Evolutionary conservation across 2,797 vertebrate genomes (phyloP), one percentile per base, ranked within the genome.

Genomic region (Chelon labrosus): DNA sequence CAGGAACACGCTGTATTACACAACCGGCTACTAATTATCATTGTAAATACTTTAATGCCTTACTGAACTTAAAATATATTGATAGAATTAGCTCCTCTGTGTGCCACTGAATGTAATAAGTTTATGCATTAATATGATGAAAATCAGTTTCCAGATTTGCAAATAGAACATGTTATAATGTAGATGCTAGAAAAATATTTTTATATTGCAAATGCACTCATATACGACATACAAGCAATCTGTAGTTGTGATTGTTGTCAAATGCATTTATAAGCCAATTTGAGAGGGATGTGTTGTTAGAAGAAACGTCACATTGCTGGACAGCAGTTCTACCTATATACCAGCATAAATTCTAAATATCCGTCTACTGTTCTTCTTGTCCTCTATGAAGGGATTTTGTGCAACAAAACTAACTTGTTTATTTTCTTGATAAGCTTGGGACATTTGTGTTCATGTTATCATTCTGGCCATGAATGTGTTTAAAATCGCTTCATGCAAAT

Each of bases 41-140:
- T 20, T 73, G 53, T 83, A 68, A 71, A 82, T 74, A 53, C 35
- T 73, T 51, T 17, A 74, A 85, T 73, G 77, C 84, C 82, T 89
- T 75, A 82, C 55, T 72, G 53, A 70, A 56, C 41, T 65, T 65
- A 19, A 52, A 55, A 19, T 72, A 65, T 69, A 46, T 12, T 0
- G 44, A 38, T 60, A 66, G 38, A 66, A 27, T 49, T 73, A 51
- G 67, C 17, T 17, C 47, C 14, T 67, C 35, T 52, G 44, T 62
- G 50, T 77, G 16, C 13, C 38, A 60, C 55, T 70, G 80, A 85
- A 87, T 85, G 55, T 75, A 76, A 72, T 17, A n/a, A 31, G 16
- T 2, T 50, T 56, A 55, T 71, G 56, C 54, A 25, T 72, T 67
- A 63, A 19, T 49, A 56, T 68, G 10, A 58, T 52, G 11, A 31